Conservation (phyloP, 2,888 invertebrate species). For the Microplitis manilae region DNA sequence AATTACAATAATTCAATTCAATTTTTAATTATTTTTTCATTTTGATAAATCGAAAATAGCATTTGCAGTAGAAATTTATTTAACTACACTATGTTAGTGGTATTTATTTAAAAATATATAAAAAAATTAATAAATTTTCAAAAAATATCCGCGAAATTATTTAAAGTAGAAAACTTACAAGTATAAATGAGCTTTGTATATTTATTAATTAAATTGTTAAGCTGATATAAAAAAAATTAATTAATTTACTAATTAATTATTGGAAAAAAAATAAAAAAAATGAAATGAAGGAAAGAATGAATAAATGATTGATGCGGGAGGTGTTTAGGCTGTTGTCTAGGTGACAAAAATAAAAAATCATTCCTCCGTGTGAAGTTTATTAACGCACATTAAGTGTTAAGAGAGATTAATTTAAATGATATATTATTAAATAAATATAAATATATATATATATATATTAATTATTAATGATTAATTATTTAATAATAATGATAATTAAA, state of each 20-base stretch:
- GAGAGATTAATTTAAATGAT: not conserved
- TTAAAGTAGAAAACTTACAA: not conserved
- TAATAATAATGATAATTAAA: conserved; percentile 21
- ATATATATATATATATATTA: not conserved
- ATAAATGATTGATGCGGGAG: conserved; percentile 1
- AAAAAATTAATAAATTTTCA: not conserved
- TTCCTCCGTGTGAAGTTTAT: conserved; percentile 11
- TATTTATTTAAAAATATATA: not conserved
- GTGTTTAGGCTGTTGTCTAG: conserved; percentile 1
- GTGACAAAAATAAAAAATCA: conserved; percentile 17
- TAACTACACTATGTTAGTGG: not conserved
- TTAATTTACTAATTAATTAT: not conserved
- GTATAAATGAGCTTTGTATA: not conserved
- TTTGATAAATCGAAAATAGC: not conserved
- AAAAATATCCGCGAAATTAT: not conserved
- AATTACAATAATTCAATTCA: not conserved
- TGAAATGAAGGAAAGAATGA: conserved; percentile 3
- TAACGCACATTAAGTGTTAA: conserved; percentile 14
- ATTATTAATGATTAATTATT: conserved; percentile 7
- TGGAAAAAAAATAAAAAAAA: not conserved
- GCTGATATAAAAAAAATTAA: not conserved
- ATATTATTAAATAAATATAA: conserved; percentile 1
- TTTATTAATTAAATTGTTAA: not conserved
- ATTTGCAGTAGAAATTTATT: not conserved
- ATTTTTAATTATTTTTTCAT: not conserved